A percentile compares a stretch with the other conserved stretches of the same genome.
phyloP scores from a whole-genome alignment of 1,140 invertebrate genomes.

The Papilio dardanus region DNA sequence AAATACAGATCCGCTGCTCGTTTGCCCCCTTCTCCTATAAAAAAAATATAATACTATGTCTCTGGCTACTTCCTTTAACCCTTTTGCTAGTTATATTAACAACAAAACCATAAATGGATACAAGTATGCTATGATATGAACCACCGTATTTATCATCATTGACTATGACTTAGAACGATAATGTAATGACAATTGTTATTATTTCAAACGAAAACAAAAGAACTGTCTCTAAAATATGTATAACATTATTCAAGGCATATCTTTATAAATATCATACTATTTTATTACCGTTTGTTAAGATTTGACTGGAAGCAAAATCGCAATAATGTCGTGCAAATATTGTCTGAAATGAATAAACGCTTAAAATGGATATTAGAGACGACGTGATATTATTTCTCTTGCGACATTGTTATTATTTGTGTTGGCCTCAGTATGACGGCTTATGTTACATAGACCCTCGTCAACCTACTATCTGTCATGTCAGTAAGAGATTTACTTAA shows the following conservation, averaged over 20 bases:
- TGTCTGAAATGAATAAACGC: constrained; percentile 1
- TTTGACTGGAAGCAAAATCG: not conserved
- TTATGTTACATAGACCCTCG: constrained; percentile 36
- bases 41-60: too few relatives aligned
- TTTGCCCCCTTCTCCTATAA: too few relatives aligned
- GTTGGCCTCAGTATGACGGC: constrained; percentile 33
- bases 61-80: too few relatives aligned
- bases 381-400: constrained; percentile 26
- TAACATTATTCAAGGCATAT: not conserved
- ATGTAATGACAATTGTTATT: too few relatives aligned
- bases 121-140: not conserved
- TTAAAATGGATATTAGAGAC: constrained; percentile 30
- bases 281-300: not conserved
- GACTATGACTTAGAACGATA: too few relatives aligned
- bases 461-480: constrained; percentile 36
- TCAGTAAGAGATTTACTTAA: constrained; percentile 37
- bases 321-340: constrained; percentile 10
- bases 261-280: not conserved
- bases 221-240: not conserved
- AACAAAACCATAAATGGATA: not conserved
- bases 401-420: constrained; percentile 37
- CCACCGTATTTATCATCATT: too few relatives aligned
- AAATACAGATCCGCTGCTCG: too few relatives aligned
- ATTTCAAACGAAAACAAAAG: too few relatives aligned
- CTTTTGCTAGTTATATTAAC: not conserved